Percentiles rank a stretch among this genome's conserved stretches.
Conservation (phyloP, 2,888 invertebrate genomes). For the Prosopocoilus inquinatus region DNA sequence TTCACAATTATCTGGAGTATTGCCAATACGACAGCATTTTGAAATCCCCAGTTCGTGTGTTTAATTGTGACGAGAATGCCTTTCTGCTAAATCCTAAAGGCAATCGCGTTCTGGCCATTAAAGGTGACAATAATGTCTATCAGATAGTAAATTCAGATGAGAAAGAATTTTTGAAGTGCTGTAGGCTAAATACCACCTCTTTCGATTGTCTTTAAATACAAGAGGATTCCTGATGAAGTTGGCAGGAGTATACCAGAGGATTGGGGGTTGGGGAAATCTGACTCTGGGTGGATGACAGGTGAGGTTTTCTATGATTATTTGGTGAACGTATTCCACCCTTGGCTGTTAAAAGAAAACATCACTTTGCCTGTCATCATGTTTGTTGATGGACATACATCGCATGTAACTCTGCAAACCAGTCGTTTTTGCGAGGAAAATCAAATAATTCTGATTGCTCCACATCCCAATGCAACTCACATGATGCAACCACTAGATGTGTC, state of each 20-base stretch:
- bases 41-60: conserved; percentile 33
- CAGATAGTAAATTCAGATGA: conserved; percentile 32
- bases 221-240: conserved; percentile 35
- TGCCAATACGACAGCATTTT: conserved; percentile 28
- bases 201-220: conserved; percentile 35
- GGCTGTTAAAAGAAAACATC: conserved; percentile 30
- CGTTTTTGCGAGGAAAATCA: conserved; percentile 38
- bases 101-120: conserved; percentile 36
- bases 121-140: conserved; percentile 37
- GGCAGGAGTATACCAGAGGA: too few species aligned
- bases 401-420: conserved; percentile 41
- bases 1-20: conserved; percentile 33
- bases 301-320: conserved; percentile 46
- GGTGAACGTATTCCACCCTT: conserved; percentile 39
- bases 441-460: too few species aligned
- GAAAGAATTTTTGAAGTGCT: conserved; percentile 36
- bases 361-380: conserved; percentile 42
- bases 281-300: conserved; percentile 48
- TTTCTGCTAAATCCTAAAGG: conserved; percentile 43
- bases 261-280: conserved; percentile 46
- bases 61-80: conserved; percentile 43
- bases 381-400: conserved; percentile 45
- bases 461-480: too few species aligned
- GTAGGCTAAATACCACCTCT: conserved; percentile 26
- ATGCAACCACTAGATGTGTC: too few species aligned